A percentile compares a stretch with the other conserved stretches of the same genome.
Conservation (phyloP, 2,888 invertebrate genomes). For the Sinelater perroti region DNA sequence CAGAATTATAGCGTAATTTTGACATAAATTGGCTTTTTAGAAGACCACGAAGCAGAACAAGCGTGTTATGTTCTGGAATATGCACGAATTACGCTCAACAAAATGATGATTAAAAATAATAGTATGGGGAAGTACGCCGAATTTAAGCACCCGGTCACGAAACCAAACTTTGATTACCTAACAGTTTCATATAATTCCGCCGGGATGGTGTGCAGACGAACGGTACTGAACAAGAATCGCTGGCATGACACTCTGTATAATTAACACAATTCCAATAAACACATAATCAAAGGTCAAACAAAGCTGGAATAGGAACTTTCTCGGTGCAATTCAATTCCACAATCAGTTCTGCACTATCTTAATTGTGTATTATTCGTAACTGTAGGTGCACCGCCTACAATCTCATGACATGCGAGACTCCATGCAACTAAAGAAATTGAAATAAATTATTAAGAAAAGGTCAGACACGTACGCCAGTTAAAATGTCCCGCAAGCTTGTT, state of each 20-base stretch:
- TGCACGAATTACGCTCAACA: not conserved
- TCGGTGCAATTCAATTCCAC: slow-evolving; percentile 1
- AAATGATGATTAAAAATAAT: not conserved
- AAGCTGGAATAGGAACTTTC: slow-evolving; percentile 13
- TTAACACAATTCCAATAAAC: slow-evolving; percentile 18
- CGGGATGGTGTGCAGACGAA: not conserved
- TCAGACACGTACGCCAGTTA: slow-evolving; percentile 12
- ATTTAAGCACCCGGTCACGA: slow-evolving; percentile 18
- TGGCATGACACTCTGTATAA: slow-evolving; percentile 3
- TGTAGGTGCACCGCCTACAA: slow-evolving; percentile 10
- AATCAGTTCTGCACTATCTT: slow-evolving; percentile 8
- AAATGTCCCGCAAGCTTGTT: slow-evolving; percentile 15
- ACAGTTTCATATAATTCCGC: not conserved
- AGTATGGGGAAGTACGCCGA: not conserved
- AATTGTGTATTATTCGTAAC: slow-evolving; percentile 23
- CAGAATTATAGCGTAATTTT: no score
- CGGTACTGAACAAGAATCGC: not conserved
- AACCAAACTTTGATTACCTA: slow-evolving; percentile 13
- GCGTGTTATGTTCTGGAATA: not conserved
- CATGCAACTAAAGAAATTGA: slow-evolving; percentile 8
- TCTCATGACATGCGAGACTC: slow-evolving; percentile 15
- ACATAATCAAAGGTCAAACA: slow-evolving; percentile 23
- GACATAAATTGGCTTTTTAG: no score
- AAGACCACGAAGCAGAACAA: not conserved
- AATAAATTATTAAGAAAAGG: slow-evolving; percentile 23